These are phyloP conservation scores for Bradysia coprophila DNA, from an alignment of 1,140 invertebrate species.

Conservation along the genomic window DNA sequence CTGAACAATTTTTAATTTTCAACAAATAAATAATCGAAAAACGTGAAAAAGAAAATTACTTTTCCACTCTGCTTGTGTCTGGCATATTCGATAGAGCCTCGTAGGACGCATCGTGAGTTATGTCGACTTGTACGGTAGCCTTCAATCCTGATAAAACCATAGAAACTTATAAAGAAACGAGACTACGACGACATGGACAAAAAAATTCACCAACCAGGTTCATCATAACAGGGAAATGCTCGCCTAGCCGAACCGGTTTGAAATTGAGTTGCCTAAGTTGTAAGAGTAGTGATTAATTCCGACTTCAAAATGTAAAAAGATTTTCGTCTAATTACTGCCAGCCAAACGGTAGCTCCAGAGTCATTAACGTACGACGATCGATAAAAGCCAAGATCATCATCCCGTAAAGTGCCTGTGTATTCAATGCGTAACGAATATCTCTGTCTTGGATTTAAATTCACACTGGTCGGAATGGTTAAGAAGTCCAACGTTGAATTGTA, in stretches of 20 bases:
- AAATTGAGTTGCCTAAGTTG: constrained; percentile 47
- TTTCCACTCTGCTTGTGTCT: constrained; percentile 7
- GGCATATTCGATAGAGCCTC: constrained; percentile 38
- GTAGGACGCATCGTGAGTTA: constrained; percentile 32
- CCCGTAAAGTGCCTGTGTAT: constrained; percentile 31
- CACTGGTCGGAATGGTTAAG: constrained; percentile 10
- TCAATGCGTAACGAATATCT: constrained; percentile 26
- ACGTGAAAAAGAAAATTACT: neutral
- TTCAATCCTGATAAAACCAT: no score
- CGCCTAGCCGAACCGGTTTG: constrained; percentile 58
- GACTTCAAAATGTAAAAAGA: neutral
- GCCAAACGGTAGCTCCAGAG: no score
- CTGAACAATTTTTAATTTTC: no score
- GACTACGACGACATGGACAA: no score
- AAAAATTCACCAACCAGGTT: no score
- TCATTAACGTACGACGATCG: constrained; percentile 46
- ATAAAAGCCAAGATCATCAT: constrained; percentile 58
- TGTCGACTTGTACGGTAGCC: constrained; percentile 39
- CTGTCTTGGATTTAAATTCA: constrained; percentile 8
- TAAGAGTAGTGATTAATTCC: constrained; percentile 1
- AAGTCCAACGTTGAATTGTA: constrained; percentile 11
- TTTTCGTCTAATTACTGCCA: constrained; percentile 15
- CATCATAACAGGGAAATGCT: constrained; percentile 81
- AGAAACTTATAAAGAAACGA: no score
- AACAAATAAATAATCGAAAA: neutral